phyloP scores from a whole-genome alignment of 2,888 invertebrate genomes.

The Eudasyphora cyanicolor region DNA sequence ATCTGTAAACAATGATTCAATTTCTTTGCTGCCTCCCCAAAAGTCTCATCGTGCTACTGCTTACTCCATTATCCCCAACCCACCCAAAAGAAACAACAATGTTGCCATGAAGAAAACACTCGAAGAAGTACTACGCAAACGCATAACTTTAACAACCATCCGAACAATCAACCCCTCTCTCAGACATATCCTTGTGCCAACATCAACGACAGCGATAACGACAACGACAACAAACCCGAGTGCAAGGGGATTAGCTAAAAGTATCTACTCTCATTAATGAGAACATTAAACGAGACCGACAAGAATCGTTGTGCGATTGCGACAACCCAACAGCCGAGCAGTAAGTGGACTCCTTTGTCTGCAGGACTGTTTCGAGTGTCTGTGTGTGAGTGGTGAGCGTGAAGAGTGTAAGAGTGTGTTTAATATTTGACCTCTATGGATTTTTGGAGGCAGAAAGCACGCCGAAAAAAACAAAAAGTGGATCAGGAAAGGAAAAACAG shows the following conservation, averaged over 20 bases:
- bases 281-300: slow-evolving; percentile 1
- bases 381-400: background rate
- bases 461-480: background rate
- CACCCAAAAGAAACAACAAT: background rate
- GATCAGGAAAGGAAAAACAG: background rate
- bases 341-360: too few species aligned
- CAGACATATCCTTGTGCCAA: background rate
- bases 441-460: background rate
- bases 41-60: too few species aligned
- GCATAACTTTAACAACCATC: background rate
- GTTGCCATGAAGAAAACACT: background rate
- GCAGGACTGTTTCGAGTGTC: background rate
- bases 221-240: background rate
- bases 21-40: too few species aligned
- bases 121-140: slow-evolving; percentile 22
- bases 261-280: slow-evolving; percentile 28
- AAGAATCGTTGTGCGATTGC: slow-evolving; percentile 2
- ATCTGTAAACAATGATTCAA: slow-evolving; percentile 35
- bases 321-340: too few species aligned
- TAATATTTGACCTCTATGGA: slow-evolving; percentile 33
- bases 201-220: background rate
- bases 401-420: too few species aligned
- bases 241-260: background rate
- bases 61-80: background rate
- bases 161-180: background rate